phyloP scores from a whole-genome alignment of 2,888 invertebrate genomes.

The Chorisops tibialis region DNA sequence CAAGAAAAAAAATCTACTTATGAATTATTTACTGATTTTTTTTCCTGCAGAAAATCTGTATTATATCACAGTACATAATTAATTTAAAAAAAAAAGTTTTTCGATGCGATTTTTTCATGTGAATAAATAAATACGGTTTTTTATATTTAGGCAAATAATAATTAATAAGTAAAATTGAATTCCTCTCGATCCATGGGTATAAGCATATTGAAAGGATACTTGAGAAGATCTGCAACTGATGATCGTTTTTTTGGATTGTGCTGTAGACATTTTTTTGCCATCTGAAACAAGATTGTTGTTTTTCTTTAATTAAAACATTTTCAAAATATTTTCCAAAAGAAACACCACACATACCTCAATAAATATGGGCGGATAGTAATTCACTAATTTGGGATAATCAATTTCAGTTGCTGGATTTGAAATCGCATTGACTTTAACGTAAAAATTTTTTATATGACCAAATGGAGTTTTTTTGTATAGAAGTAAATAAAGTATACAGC shows the following conservation, averaged over 20 bases:
- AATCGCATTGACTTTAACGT: slow-evolving; percentile 75
- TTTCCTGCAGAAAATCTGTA: no score
- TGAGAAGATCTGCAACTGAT: slow-evolving; percentile 47
- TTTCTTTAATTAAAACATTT: background rate
- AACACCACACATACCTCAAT: slow-evolving; percentile 42
- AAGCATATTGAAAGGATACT: slow-evolving; percentile 51
- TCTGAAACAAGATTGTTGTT: slow-evolving; percentile 38
- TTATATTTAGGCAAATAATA: no score
- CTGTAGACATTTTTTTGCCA: slow-evolving; percentile 48
- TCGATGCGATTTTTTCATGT: no score
- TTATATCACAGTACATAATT: no score
- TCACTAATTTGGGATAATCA: slow-evolving; percentile 63
- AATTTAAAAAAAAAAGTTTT: no score
- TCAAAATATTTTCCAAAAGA: background rate
- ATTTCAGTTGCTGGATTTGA: slow-evolving; percentile 70
- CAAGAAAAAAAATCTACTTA: no score
- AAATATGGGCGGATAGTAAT: slow-evolving; percentile 53
- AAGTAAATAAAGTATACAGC: slow-evolving; percentile 92
- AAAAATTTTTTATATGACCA: slow-evolving; percentile 69
- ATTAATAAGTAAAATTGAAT: no score
- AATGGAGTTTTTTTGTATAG: slow-evolving; percentile 90
- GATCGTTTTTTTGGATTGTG: slow-evolving; percentile 49
- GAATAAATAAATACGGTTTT: no score
- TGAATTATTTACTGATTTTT: no score
- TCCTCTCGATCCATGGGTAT: slow-evolving; percentile 38